Conservation (phyloP, 2,888 invertebrate species). For the Cheilosia impressa region DNA sequence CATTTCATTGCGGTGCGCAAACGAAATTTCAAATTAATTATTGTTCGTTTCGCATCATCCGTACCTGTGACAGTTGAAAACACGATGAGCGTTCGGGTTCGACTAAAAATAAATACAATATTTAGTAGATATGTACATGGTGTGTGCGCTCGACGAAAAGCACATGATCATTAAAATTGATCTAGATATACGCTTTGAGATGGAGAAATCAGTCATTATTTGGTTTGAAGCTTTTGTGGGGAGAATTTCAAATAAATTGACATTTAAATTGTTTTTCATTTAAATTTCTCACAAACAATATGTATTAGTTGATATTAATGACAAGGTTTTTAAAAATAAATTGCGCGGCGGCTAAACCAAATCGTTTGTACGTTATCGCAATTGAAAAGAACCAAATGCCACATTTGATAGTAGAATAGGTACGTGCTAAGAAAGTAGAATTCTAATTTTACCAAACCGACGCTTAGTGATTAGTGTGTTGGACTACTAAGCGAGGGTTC, state of each 20-base stretch:
- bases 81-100: slow-evolving; percentile 52
- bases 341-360: slow-evolving; percentile 10
- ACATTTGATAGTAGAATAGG: too few relatives aligned
- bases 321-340: slow-evolving; percentile 54
- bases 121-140: slow-evolving; percentile 25
- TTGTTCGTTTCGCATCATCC: slow-evolving; percentile 74
- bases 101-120: slow-evolving; percentile 68
- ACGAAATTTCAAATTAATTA: slow-evolving; percentile 74
- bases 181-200: slow-evolving; percentile 57
- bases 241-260: slow-evolving; percentile 40
- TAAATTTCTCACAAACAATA: slow-evolving; percentile 33
- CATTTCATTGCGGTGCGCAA: slow-evolving; percentile 71
- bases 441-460: too few relatives aligned
- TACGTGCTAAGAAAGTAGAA: too few relatives aligned
- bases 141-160: neutral
- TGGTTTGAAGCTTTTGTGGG: slow-evolving; percentile 31
- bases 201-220: slow-evolving; percentile 69
- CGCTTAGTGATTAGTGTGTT: too few relatives aligned
- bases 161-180: slow-evolving; percentile 72
- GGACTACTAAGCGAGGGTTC: too few relatives aligned
- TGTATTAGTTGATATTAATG: slow-evolving; percentile 39
- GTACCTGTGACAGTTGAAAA: slow-evolving; percentile 75
- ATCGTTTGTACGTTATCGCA: neutral
- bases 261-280: slow-evolving; percentile 52
- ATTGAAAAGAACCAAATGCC: too few relatives aligned